phyloP scores from a whole-genome alignment of 2,797 vertebrate genomes.

The Podargus strigoides region DNA sequence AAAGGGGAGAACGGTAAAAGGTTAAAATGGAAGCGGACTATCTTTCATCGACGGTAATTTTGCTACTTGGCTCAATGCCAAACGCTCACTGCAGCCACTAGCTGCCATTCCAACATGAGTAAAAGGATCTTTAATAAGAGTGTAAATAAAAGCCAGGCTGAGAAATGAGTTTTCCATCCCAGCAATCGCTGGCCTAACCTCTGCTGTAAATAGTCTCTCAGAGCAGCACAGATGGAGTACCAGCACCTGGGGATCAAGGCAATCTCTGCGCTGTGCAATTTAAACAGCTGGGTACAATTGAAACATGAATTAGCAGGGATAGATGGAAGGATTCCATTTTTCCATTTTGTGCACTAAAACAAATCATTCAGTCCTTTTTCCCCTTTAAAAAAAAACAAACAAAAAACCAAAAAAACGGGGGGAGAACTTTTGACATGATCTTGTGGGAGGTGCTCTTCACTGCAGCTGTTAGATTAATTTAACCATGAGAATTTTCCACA shows the following conservation, averaged over 20 bases:
- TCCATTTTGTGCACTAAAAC: slow-evolving; percentile 34
- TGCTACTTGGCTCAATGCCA: slow-evolving; percentile 62
- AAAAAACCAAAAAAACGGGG: neutral
- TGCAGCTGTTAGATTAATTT: slow-evolving; percentile 71
- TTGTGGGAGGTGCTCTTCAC: slow-evolving; percentile 43
- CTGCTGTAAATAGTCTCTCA: slow-evolving; percentile 68
- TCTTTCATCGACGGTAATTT: slow-evolving; percentile 68
- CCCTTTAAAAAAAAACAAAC: neutral
- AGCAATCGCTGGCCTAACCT: slow-evolving; percentile 72
- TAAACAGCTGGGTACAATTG: slow-evolving; percentile 69
- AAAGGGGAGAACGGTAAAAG: slow-evolving; percentile 63
- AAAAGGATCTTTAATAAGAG: slow-evolving; percentile 77
- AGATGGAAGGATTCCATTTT: slow-evolving; percentile 6
- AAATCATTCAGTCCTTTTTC: slow-evolving; percentile 5
- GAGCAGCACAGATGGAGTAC: slow-evolving; percentile 72
- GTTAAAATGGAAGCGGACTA: slow-evolving; percentile 70
- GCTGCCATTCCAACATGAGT: slow-evolving; percentile 69
- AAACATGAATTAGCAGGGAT: slow-evolving; percentile 48
- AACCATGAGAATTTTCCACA: slow-evolving; percentile 66
- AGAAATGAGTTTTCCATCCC: slow-evolving; percentile 78
- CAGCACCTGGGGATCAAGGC: slow-evolving; percentile 69
- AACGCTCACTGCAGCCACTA: slow-evolving; percentile 62
- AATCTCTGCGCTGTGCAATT: slow-evolving; percentile 58
- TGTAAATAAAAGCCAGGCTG: slow-evolving; percentile 77
- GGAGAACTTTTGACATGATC: slow-evolving; percentile 38